Evolutionary conservation across 2,888 invertebrate species (phyloP).

Genomic region (Notodonta dromedarius): DNA sequence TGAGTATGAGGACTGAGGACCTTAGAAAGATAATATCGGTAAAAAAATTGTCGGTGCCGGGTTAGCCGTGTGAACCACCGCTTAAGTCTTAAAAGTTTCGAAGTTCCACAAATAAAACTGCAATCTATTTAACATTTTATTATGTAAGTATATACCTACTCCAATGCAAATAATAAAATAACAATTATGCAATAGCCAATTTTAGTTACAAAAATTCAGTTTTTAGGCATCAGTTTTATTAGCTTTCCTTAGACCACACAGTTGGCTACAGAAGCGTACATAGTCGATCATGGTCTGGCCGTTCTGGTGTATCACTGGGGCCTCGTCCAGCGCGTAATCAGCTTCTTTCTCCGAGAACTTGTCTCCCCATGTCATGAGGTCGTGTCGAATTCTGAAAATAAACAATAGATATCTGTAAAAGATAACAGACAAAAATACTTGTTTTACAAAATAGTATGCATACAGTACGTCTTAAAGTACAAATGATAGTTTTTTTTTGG

Average conservation of each 20-base stretch:
- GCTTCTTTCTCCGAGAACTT: constrained; percentile 86
- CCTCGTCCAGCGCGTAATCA: constrained; percentile 85
- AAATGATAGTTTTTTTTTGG: too few species aligned
- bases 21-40: too few species aligned
- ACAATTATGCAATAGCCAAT: background rate
- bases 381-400: constrained; percentile 83
- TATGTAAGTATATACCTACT: too few species aligned
- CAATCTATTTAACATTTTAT: background rate
- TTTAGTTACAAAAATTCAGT: background rate
- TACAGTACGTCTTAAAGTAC: too few species aligned
- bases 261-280: constrained; percentile 84
- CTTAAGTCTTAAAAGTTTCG: too few species aligned
- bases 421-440: too few species aligned
- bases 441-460: too few species aligned
- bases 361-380: constrained; percentile 87
- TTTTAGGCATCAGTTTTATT: constrained; percentile 46
- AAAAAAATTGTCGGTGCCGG: too few species aligned
- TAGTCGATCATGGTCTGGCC: constrained; percentile 86
- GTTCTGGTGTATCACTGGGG: constrained; percentile 83
- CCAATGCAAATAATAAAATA: background rate
- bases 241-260: constrained; percentile 84
- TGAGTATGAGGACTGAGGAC: too few species aligned
- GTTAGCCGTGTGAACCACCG: too few species aligned
- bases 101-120: too few species aligned
- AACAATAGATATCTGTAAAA: background rate